phyloP scores from a whole-genome alignment of 1,140 invertebrate species.

The Lanistes nyassanus region DNA sequence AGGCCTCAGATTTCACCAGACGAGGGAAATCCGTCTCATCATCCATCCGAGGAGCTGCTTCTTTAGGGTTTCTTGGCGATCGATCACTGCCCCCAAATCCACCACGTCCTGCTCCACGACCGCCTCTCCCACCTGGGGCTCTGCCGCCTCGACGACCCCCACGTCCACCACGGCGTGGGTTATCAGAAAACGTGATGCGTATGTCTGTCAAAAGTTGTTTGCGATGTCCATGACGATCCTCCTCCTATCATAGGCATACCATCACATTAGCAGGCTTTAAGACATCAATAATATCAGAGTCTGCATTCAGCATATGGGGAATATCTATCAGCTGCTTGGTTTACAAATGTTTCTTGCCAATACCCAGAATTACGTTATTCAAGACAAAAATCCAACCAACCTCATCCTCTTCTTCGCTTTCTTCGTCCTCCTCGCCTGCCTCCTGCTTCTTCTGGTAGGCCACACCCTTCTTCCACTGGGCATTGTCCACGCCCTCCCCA shows the following conservation, averaged over 20 bases:
- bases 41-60: slow-evolving; percentile 89
- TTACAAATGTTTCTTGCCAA: not conserved
- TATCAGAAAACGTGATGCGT: slow-evolving; percentile 60
- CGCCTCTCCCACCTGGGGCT: slow-evolving; percentile 45
- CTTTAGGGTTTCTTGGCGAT: slow-evolving; percentile 57
- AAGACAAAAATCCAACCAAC: not conserved
- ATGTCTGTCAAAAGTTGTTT: slow-evolving; percentile 53
- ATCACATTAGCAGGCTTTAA: not conserved
- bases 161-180: slow-evolving; percentile 46
- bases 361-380: too few relatives aligned
- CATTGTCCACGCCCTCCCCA: slow-evolving; percentile 50
- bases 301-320: not conserved
- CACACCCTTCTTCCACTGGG: slow-evolving; percentile 53
- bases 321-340: not conserved
- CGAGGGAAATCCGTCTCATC: slow-evolving; percentile 94
- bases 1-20: slow-evolving; percentile 53
- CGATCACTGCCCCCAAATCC: slow-evolving; percentile 35
- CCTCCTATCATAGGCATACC: slow-evolving; percentile 28
- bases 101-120: slow-evolving; percentile 34
- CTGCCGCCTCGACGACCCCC: slow-evolving; percentile 41
- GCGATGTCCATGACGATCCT: slow-evolving; percentile 39
- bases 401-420: slow-evolving; percentile 42
- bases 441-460: slow-evolving; percentile 54
- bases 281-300: not conserved
- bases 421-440: slow-evolving; percentile 37